These are phyloP conservation scores for Halcyon badia DNA, from an alignment of 2,797 vertebrate species.

Conservation along the genomic window DNA sequence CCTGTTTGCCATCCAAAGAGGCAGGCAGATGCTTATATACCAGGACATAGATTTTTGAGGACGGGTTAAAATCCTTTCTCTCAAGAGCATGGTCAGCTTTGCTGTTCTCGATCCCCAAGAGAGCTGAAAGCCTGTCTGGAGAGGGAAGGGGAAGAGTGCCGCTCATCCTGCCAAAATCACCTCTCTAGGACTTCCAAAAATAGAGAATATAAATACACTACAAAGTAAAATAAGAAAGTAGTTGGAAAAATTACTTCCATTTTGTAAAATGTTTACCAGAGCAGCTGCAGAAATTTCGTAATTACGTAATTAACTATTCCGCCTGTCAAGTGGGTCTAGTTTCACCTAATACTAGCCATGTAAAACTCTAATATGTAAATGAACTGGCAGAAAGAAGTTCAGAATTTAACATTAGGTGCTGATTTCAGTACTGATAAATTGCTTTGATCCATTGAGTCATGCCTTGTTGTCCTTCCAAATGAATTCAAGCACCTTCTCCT, in stretches of 20 bases:
- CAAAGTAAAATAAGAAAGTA: not conserved
- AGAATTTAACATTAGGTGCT: constrained; percentile 49
- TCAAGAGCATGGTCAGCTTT: not conserved
- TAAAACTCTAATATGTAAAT: constrained; percentile 47
- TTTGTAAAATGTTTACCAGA: not conserved
- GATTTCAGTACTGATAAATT: constrained; percentile 60
- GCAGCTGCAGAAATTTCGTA: not conserved
- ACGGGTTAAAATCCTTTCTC: not conserved
- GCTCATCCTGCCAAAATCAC: not conserved
- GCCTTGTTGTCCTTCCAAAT: constrained; percentile 61
- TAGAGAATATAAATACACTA: not conserved
- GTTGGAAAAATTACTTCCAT: not conserved
- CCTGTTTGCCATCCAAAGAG: not conserved
- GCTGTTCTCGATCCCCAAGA: not conserved
- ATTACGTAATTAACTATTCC: constrained; percentile 2
- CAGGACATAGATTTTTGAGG: not conserved
- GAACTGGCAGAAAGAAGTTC: constrained; percentile 6
- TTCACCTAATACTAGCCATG: constrained; percentile 31
- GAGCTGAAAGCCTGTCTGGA: not conserved
- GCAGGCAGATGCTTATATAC: constrained; percentile 31
- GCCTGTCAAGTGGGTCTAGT: constrained; percentile 14
- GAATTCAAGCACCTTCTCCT: constrained; percentile 33
- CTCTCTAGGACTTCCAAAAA: not conserved
- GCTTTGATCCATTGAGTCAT: constrained; percentile 66
- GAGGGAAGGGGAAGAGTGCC: not conserved